Evolutionary conservation across 2,113 vertebrate genomes (phyloP), one percentile per base, ranked within the genome.

Genomic region (Proteles cristata): DNA sequence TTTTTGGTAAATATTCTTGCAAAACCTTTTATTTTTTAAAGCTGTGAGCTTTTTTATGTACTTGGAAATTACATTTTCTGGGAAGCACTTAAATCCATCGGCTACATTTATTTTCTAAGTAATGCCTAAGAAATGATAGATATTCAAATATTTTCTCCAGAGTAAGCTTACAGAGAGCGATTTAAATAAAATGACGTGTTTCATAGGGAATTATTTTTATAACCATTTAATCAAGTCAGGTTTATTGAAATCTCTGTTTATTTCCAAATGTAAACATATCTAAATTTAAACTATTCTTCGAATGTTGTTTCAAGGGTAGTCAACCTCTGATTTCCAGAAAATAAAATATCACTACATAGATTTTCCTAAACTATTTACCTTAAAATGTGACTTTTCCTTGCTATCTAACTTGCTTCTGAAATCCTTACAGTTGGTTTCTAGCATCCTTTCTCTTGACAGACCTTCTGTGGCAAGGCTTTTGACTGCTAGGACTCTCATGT

Each of bases 171-270:
- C 28, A 69, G 8, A 68, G 21, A 93, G 23, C 66, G 63, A 97
- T 95, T 97, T 96, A 96, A 97, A 98, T 92, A 11, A 48, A 93
- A 83, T n/a, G 45, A n/a, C 4, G 92, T 50, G 94, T n/a, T 87
- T 93, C 80, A 81, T 48, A 35, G n/a, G 39, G 73, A 96, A 90
- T 88, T 74, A 87, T 83, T 96, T 96, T 96, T 97, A 95, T 15
- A 73, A 48, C 21, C 35, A 83, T 77, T 92, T 92, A 80, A 93
- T 97, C 11, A 79, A 89, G 15, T 89, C 17, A 50, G 4, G 26
- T 88, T 96, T 97, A 94, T 92, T 69, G 15, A 96, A 90, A 87
- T 55, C 80, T 68, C 14, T 76, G 43, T 90, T 88, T 90, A 84
- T 25, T 68, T 48, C 5, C 10, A 94, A 92, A 79, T 90, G 55